Evolutionary conservation across 2,113 vertebrate genomes (phyloP).

Genomic region (Sigmodon hispidus): DNA sequence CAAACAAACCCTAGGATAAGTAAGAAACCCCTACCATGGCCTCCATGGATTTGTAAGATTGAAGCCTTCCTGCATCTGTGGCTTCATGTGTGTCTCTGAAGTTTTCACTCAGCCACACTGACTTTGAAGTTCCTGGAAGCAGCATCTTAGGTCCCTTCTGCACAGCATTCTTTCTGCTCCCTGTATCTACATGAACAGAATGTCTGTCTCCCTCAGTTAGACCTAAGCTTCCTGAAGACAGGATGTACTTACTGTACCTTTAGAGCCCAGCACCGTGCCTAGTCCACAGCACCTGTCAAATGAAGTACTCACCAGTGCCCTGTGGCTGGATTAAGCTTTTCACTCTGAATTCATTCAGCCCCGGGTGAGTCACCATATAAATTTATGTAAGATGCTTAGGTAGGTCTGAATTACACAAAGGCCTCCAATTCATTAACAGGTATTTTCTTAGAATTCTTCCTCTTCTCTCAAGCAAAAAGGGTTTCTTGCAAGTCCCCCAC

Average conservation of each 20-base stretch:
- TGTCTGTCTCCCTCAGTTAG: conserved; percentile 17
- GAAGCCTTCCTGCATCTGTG: neutral
- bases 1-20: conserved; percentile 4
- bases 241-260: neutral
- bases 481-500: neutral
- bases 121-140: conserved; percentile 50
- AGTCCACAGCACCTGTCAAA: neutral
- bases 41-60: neutral
- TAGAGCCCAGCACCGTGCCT: neutral
- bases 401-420: conserved; percentile 43
- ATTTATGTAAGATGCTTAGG: conserved; percentile 9
- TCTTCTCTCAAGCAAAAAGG: conserved; percentile 25
- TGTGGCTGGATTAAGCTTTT: conserved; percentile 4
- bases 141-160: neutral
- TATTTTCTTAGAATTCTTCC: conserved; percentile 24
- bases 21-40: neutral
- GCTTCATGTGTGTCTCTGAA: neutral
- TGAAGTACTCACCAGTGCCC: neutral
- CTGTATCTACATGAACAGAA: neutral
- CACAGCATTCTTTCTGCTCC: neutral
- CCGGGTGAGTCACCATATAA: neutral
- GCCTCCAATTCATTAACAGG: conserved; percentile 8
- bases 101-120: neutral
- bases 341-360: neutral
- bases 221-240: neutral